phyloP scores from a whole-genome alignment of 2,888 invertebrate genomes.

The Dexiosoma caninum region DNA sequence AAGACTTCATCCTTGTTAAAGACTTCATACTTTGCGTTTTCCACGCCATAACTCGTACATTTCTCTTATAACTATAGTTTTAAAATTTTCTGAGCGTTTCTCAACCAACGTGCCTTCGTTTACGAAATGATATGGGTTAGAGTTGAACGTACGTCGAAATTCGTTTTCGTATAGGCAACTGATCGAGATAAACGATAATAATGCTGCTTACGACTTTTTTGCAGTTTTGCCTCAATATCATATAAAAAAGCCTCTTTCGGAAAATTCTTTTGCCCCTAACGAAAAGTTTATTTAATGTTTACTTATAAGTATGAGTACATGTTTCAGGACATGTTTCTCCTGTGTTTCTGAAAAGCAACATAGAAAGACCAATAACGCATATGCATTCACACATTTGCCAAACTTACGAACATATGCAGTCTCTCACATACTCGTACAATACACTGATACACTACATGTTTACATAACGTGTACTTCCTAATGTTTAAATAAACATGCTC shows the following conservation, averaged over 20 bases:
- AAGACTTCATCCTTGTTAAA: too few species aligned
- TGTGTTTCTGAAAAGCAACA: constrained; percentile 27
- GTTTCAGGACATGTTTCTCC: constrained; percentile 35
- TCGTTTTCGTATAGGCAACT: too few species aligned
- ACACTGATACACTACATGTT: neutral
- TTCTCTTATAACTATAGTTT: too few species aligned
- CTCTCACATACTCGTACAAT: neutral
- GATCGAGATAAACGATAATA: too few species aligned
- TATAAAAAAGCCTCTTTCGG: neutral
- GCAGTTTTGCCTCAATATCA: too few species aligned
- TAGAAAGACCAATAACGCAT: neutral
- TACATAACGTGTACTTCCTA: constrained; percentile 6
- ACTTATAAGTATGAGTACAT: neutral
- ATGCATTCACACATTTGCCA: neutral
- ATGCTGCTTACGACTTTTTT: too few species aligned
- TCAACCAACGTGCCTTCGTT: too few species aligned
- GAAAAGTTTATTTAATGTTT: constrained; percentile 1
- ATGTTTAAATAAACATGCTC: constrained; percentile 37
- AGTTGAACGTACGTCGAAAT: too few species aligned
- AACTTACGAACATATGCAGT: neutral
- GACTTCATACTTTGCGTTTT: too few species aligned
- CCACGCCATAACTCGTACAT: too few species aligned
- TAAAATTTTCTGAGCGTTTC: too few species aligned
- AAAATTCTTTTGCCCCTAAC: neutral
- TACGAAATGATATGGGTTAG: too few species aligned